Base-by-base conservation (phyloP, 2,888 invertebrate genomes). In the Drosophila conformis region DNA sequence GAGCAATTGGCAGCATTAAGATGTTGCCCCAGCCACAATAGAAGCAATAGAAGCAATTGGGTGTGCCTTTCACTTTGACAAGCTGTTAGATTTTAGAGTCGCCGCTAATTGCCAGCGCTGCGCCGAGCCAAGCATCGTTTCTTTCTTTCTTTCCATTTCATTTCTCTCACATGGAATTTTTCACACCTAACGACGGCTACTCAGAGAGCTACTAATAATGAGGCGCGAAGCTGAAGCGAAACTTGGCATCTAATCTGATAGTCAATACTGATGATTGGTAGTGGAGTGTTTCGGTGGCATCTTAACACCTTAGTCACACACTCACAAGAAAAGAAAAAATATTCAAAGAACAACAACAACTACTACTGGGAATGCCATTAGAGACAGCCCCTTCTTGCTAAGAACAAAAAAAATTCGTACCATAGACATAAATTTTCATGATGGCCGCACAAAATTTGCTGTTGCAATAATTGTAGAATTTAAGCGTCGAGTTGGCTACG, bases 51-150 rank as follows among this genome's bases (percentile, higher is more conserved):
- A 36, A n/a, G 40, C 46, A 25, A 15, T 13, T 21, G 46, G 40
- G 38, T 29, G 33, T 13, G 62, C 86, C 90, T 85, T 86, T 86
- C 85, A 89, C 85, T 86, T 85, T 69, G 83, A 82, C 80, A 78
- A 89, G 90, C 86, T 86, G 85, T 60, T 73, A 89, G 80, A 85
- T 89, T 89, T 78, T 63, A 31, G 67, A 69, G 59, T n/a, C 58
- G 31, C 56, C 58, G 85, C 89, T 87, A 87, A 87, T 87, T 85
- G 84, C 56, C 66, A 67, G 59, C 73, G 51, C 35, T 68, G 66
- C 53, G 49, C 69, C 66, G 63, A 49, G 42, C 35, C n/a, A n/a
- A 63, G 74, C 56, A 33, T 79, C 54, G 59, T 36, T 56, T 78
- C 53, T 63, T 33, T 49, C 57, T 18, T 2, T 49, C 31, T 35